phyloP scores from a whole-genome alignment of 2,797 vertebrate genomes.

The Epinephelus malabaricus region DNA sequence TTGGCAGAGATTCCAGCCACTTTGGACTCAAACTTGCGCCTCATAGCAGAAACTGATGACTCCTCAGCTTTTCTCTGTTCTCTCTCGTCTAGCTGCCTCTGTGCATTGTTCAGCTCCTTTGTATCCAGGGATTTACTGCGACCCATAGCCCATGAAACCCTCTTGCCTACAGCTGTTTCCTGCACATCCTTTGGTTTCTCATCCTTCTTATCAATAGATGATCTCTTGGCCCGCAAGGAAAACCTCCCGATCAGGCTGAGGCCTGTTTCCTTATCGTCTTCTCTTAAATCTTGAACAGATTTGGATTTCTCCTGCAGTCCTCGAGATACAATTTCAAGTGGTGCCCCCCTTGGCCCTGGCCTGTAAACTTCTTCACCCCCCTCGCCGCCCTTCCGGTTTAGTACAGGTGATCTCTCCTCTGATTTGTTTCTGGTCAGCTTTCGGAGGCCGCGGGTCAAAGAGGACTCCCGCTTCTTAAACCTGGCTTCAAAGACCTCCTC shows the following conservation, averaged over 20 bases:
- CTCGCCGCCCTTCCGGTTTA: constrained; percentile 69
- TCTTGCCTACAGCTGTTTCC: constrained; percentile 75
- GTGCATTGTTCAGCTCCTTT: constrained; percentile 78
- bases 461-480: constrained; percentile 94
- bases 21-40: constrained; percentile 92
- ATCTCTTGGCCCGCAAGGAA: constrained; percentile 88
- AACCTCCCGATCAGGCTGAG: constrained; percentile 89
- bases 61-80: constrained; percentile 80
- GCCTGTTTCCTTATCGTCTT: constrained; percentile 86
- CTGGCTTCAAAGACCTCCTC: constrained; percentile 95
- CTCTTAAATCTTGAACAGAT: constrained; percentile 93
- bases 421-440: constrained; percentile 91
- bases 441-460: constrained; percentile 90
- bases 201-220: constrained; percentile 86
- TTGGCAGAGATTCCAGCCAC: constrained; percentile 91
- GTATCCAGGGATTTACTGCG: constrained; percentile 88
- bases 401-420: constrained; percentile 87
- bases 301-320: constrained; percentile 89
- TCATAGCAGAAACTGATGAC: constrained; percentile 90
- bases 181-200: constrained; percentile 78
- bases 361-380: constrained; percentile 92
- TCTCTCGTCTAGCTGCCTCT: constrained; percentile 57
- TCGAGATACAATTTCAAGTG: constrained; percentile 87
- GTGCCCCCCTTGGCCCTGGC: constrained; percentile 89
- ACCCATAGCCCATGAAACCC: constrained; percentile 89